Evolutionary conservation across 1,140 invertebrate genomes (phyloP), one percentile per base, ranked within the genome.

Genomic region (Akabosia matsudoensis): DNA sequence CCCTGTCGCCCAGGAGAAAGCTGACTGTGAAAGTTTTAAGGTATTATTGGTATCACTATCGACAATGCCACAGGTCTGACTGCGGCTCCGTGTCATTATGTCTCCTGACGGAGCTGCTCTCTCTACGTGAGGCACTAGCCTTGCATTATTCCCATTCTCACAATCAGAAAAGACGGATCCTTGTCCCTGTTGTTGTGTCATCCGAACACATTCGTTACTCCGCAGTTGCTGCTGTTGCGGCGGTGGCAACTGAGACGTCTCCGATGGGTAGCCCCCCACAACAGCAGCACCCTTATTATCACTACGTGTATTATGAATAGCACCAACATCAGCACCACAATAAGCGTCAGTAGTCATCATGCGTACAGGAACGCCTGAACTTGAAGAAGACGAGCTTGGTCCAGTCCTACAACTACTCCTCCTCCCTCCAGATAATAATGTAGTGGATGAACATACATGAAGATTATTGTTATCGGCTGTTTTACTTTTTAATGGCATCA

Each of bases 301-400:
- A 67, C 61, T 67, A 67, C 28, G 1, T 30, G 28, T 30, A 30
- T 30, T 67, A 67, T 30, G 54, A 61, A 61, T 67, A 67, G 61
- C 61, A 67, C 61, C 61, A 31, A 30, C 24, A 67, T 67, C 61
- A 67, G 61, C 61, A 67, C 61, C 61, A 67, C 61, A 67, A 22
- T 67, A 67, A 67, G 61, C 61, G 61, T 67, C 61, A 61, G 54
- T 61, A 61, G 54, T 61, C 61, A n/a, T n/a, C n/a, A 67, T 67
- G 61, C 61, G 61, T 67, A 31, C 26, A 67, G 22, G 24, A 22
- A 31, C 24, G 22, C 28, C 28, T 67, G 61, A 61, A 61, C 54
- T 61, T 61, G 54, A 61, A 61, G 54, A 67, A 67, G 61, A 67
- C 61, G 30, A 67, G 31, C 26, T 67, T 67, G 61, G 61, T 67